phyloP scores from a whole-genome alignment of 1,140 invertebrate genomes.

The Drosophila murphyi region DNA sequence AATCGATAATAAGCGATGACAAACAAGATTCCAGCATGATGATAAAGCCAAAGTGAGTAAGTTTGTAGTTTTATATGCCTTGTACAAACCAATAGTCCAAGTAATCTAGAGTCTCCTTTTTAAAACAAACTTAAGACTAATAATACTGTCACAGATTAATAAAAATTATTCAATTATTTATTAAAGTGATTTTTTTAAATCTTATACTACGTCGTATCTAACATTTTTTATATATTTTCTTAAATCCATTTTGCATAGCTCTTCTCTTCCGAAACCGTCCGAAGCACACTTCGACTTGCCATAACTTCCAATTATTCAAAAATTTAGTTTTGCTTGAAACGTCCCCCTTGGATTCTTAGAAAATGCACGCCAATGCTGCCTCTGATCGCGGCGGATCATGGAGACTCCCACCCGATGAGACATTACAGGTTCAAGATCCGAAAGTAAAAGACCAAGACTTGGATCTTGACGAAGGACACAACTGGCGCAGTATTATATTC shows the following conservation, averaged over 20 bases:
- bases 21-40: slow-evolving; percentile 34
- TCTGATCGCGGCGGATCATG: slow-evolving; percentile 91
- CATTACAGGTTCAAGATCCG: slow-evolving; percentile 93
- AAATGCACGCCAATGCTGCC: slow-evolving; percentile 93
- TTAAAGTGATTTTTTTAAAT: too few species aligned
- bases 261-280: slow-evolving; percentile 53
- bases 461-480: slow-evolving; percentile 90
- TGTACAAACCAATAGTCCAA: too few species aligned
- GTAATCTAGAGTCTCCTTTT: too few species aligned
- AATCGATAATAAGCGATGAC: slow-evolving; percentile 34
- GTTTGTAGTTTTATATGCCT: too few species aligned
- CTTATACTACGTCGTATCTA: not conserved
- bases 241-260: slow-evolving; percentile 7
- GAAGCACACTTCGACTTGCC: slow-evolving; percentile 35
- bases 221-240: not conserved
- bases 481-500: slow-evolving; percentile 94
- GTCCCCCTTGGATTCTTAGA: slow-evolving; percentile 12
- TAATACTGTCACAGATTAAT: too few species aligned
- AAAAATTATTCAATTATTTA: not conserved
- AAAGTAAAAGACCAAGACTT: slow-evolving; percentile 90
- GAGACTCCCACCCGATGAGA: slow-evolving; percentile 94
- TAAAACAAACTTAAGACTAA: too few species aligned
- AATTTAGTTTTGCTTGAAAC: slow-evolving; percentile 29
- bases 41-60: slow-evolving; percentile 34
- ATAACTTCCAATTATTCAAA: slow-evolving; percentile 32